phyloP scores from a whole-genome alignment of 2,113 vertebrate species.

The Sturnus vulgaris region DNA sequence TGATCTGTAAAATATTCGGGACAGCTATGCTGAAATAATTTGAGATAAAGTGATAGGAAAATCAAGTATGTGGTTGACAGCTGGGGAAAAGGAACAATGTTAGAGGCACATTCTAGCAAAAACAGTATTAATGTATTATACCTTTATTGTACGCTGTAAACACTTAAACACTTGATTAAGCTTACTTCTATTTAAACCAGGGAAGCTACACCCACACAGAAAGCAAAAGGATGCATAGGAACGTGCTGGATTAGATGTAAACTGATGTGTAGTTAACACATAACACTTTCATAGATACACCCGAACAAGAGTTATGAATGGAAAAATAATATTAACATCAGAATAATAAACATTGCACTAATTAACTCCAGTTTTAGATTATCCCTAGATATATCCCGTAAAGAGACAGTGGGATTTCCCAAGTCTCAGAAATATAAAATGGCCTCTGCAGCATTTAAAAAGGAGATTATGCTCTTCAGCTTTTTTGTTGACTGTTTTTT shows the following conservation, averaged over 20 bases:
- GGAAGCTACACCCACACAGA: not conserved
- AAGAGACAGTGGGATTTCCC: conserved; percentile 10
- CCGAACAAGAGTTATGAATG: not conserved
- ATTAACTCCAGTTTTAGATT: conserved; percentile 43
- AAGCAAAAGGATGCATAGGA: not conserved
- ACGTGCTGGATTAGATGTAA: not conserved
- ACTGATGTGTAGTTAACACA: not conserved
- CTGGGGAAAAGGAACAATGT: not conserved
- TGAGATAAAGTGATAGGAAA: not conserved
- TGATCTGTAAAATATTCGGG: not conserved
- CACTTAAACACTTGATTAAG: not conserved
- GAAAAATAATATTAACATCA: conserved; percentile 26
- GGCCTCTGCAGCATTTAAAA: not conserved
- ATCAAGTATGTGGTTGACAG: not conserved
- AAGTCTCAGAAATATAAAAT: conserved; percentile 6
- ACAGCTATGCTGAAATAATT: not conserved
- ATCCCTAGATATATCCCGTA: conserved; percentile 8
- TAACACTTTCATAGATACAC: not conserved
- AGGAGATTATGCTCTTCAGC: not conserved
- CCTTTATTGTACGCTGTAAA: not conserved
- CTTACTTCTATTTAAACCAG: not conserved
- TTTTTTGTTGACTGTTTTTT: not conserved
- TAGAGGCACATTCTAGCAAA: not conserved
- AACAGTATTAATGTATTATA: not conserved
- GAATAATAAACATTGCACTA: conserved; percentile 33